These are phyloP conservation scores for Nothoprocta perdicaria DNA, from an alignment of 2,113 vertebrate genomes.

Conservation along the genomic window DNA sequence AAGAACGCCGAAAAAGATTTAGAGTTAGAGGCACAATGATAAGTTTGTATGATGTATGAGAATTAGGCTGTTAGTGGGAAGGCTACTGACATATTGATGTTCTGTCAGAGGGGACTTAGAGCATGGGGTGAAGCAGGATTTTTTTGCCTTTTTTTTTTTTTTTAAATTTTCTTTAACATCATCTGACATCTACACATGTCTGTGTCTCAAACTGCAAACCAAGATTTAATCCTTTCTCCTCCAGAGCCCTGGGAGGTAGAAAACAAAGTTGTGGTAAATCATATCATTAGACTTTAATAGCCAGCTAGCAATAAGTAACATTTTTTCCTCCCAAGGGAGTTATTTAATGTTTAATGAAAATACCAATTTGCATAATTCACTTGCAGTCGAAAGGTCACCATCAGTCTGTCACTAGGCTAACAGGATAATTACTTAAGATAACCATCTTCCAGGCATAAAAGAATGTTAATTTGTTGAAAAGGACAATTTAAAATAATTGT, in stretches of 20 bases:
- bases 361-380: constrained; percentile 66
- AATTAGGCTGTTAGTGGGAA: neutral
- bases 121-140: neutral
- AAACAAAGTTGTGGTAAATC: constrained; percentile 60
- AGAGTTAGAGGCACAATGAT: neutral
- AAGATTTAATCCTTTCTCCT: constrained; percentile 46
- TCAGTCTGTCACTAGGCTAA: constrained; percentile 49
- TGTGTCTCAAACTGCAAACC: constrained; percentile 39
- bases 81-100: neutral
- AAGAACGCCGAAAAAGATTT: neutral
- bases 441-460: constrained; percentile 41
- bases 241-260: constrained; percentile 11
- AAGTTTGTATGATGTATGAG: neutral
- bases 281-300: constrained; percentile 51
- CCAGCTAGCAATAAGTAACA: constrained; percentile 35
- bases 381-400: constrained; percentile 61
- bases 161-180: neutral
- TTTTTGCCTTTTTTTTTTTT: neutral
- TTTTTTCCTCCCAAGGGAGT: constrained; percentile 55
- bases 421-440: constrained; percentile 60
- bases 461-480: constrained; percentile 56
- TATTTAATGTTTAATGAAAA: constrained; percentile 75
- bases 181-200: neutral
- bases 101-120: neutral
- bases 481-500: constrained; percentile 36